Evolutionary conservation across 1,140 invertebrate genomes (phyloP), one percentile per base, ranked within the genome.

Genomic region (Metaphire vulgaris): DNA sequence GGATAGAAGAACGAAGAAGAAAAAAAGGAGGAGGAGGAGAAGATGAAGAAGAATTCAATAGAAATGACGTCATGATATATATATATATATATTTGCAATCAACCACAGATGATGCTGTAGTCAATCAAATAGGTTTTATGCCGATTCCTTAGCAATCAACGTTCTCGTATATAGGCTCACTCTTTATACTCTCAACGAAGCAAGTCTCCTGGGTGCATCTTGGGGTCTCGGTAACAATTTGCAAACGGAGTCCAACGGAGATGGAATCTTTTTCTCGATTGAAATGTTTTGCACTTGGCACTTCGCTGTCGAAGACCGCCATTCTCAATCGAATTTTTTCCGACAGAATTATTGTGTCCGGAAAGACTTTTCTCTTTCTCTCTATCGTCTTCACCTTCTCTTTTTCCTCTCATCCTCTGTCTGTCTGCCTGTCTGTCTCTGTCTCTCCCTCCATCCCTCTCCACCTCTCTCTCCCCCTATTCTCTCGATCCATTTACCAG

Each of bases 1-100:
- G 70, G 28, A 56, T 6, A 72, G 31, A 1, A 72, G 30, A 72
- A 26, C 26, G 26, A 74, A 0, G 33, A 72, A 41, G 70, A 33
- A 64, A 64, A 76, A 0, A 34, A 33, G 70, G 29, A 76, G 75
- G 70, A 0, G 28, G 26, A 72, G 69, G 33, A 64, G 41, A 0
- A 34, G 26, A 41, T n/a, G 70, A 1, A 72, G 41, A 72, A 26
- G 31, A 1, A 1, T 0, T 72, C 15, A 32, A 21, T 31, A 31
- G 70, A 31, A 72, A 72, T n/a, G n/a, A n/a, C n/a, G n/a, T n/a
- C n/a, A n/a, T n/a, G n/a, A n/a, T n/a, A n/a, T n/a, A n/a, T n/a
- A n/a, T n/a, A n/a, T n/a, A n/a, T n/a, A n/a, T n/a, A n/a, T n/a
- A n/a, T n/a, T n/a, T n/a, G n/a, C n/a, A n/a, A n/a, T n/a, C n/a